Evolutionary conservation across 2,113 vertebrate species (phyloP).

Genomic region (Leucopsar rothschildi): DNA sequence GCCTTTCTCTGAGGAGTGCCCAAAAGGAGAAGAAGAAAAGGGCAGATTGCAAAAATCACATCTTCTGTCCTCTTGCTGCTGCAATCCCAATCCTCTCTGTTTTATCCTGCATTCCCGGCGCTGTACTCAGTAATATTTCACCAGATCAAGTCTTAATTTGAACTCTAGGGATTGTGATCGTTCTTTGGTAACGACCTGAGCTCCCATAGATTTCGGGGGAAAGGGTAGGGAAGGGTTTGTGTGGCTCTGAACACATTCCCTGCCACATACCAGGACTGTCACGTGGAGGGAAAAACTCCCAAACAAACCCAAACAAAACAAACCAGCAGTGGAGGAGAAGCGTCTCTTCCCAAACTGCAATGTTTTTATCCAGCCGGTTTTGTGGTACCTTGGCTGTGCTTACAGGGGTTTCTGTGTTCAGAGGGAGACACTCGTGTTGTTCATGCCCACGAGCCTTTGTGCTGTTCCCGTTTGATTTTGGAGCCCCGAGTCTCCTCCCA

Average conservation of each 20-base stretch:
- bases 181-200: neutral
- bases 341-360: too few relatives aligned
- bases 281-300: neutral
- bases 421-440: neutral
- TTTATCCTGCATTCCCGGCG: fast-evolving
- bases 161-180: fast-evolving
- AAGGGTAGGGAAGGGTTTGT: neutral
- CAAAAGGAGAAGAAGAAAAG: neutral
- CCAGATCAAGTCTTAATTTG: neutral
- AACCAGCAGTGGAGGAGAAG: neutral
- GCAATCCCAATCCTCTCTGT: fast-evolving
- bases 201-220: neutral
- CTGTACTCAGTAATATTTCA: neutral
- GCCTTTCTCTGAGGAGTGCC: neutral
- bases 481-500: neutral
- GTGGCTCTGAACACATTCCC: neutral
- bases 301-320: neutral
- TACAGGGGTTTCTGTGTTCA: fast-evolving
- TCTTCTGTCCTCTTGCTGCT: fast-evolving
- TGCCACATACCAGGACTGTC: fast-evolving
- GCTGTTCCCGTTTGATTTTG: neutral
- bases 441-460: fast-evolving
- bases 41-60: fast-evolving
- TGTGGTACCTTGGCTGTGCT: neutral
- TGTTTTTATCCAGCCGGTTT: neutral